Evolutionary conservation across 2,888 invertebrate species (phyloP), one percentile per base, ranked within the genome.

Genomic region (Cataglyphis cursor): DNA sequence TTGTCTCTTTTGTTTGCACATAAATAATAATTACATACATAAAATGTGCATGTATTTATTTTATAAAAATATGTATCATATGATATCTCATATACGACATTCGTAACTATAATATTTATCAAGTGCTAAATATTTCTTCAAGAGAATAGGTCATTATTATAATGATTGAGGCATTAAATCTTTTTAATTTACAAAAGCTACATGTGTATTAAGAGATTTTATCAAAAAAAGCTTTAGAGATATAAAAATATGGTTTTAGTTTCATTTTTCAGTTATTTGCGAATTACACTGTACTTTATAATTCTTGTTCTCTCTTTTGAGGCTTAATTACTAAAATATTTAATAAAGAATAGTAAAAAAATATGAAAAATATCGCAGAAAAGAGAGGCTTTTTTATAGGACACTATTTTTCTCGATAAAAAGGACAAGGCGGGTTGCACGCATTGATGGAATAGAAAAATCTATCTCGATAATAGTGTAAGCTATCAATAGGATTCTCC

Each of bases 371-470:
- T 31, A 66, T 8, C 2, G 6, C 0, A 57, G 38, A n/a, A 35
- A 41, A 21, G 15, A 31, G n/a, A 76, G 4, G 18, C 21, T 38
- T 68, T 68, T 70, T 12, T 54, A 38, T 9, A 28, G 28, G 21
- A 68, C 28, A n/a, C 38, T 54, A 24, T 51, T 68, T 12, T 41
- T 10, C 35, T 59, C 18, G 15, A 31, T 24, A 8, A 38, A 78
- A 12, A 68, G 8, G 15, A 6, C 28, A 12, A n/a, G 12, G 8
- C 10, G 24, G 28, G 41, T 72, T 80, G 31, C 15, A 48, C n/a
- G 10, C 41, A 70, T 12, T 21, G 35, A 70, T 59, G 21, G 21
- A 70, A 59, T 78, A 44, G 35, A 72, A 44, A 51, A 44, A 78
- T 80, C 12, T 44, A 72, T 72, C 72, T 24, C 31, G 24, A 18